Evolutionary conservation across 2,888 invertebrate species (phyloP).

Genomic region (Phytoseiulus persimilis): DNA sequence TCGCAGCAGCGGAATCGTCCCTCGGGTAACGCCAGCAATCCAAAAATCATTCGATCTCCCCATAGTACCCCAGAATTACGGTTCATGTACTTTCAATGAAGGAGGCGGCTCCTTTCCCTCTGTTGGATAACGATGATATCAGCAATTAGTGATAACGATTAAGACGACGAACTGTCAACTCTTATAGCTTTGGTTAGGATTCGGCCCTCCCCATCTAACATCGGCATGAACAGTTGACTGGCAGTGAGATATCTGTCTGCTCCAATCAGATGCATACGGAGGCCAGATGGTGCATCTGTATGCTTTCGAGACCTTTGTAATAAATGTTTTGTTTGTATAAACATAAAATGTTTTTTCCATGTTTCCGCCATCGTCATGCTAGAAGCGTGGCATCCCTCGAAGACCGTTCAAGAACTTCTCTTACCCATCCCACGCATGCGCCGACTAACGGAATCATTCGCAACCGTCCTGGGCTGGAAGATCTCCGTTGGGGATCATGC

Average conservation of each 20-base stretch:
- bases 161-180: background rate
- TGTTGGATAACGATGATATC: background rate
- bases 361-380: too few relatives aligned
- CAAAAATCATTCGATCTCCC: background rate
- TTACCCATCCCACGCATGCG: too few relatives aligned
- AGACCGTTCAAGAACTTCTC: too few relatives aligned
- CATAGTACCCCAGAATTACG: background rate
- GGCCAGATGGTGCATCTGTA: background rate
- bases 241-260: background rate
- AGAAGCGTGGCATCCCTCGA: too few relatives aligned
- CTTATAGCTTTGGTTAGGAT: background rate
- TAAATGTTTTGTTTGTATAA: conserved; percentile 5
- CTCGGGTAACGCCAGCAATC: background rate
- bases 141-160: too few relatives aligned
- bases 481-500: too few relatives aligned
- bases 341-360: background rate
- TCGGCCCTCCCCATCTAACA: background rate
- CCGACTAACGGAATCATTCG: too few relatives aligned
- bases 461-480: too few relatives aligned
- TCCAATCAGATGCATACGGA: background rate
- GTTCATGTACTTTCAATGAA: background rate
- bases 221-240: background rate
- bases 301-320: background rate
- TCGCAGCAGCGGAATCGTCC: background rate
- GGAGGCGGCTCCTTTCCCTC: background rate